Conservation (phyloP, 2,113 vertebrate genomes). For the Dasyurus viverrinus region DNA sequence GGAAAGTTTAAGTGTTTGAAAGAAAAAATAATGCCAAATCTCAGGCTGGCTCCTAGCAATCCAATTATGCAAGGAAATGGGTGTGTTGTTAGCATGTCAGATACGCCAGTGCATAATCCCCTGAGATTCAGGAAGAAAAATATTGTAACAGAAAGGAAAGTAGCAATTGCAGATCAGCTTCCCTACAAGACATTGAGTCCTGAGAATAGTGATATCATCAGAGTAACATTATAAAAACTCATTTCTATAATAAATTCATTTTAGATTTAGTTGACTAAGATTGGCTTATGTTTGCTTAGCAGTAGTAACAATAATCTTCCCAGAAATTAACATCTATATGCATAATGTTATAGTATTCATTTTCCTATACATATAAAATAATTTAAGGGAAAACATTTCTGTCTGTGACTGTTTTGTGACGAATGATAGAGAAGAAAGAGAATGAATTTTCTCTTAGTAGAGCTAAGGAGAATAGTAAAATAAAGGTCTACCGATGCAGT, state of each 20-base stretch:
- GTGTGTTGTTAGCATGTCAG: not conserved
- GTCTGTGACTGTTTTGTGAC: not conserved
- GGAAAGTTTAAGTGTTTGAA: conserved; percentile 28
- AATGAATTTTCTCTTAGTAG: conserved; percentile 29
- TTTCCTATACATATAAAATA: not conserved
- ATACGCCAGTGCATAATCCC: not conserved
- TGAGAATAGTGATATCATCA: conserved; percentile 9
- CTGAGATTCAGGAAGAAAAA: not conserved
- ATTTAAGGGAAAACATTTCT: not conserved
- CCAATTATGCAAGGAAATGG: not conserved
- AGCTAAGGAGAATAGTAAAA: conserved; percentile 57
- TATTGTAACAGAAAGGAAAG: not conserved
- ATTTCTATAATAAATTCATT: not conserved
- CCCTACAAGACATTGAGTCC: not conserved
- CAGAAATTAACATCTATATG: not conserved
- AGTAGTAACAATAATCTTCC: conserved; percentile 24
- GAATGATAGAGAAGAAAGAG: conserved; percentile 28
- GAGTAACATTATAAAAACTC: conserved; percentile 17
- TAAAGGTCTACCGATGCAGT: conserved; percentile 46
- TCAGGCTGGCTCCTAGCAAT: not conserved
- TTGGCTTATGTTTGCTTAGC: conserved; percentile 13
- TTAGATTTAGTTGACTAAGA: conserved; percentile 9
- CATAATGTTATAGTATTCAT: not conserved
- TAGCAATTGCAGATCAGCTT: conserved; percentile 1
- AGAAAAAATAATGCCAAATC: conserved; percentile 29